phyloP scores from a whole-genome alignment of 2,113 vertebrate genomes.

The Cheilinus undulatus region DNA sequence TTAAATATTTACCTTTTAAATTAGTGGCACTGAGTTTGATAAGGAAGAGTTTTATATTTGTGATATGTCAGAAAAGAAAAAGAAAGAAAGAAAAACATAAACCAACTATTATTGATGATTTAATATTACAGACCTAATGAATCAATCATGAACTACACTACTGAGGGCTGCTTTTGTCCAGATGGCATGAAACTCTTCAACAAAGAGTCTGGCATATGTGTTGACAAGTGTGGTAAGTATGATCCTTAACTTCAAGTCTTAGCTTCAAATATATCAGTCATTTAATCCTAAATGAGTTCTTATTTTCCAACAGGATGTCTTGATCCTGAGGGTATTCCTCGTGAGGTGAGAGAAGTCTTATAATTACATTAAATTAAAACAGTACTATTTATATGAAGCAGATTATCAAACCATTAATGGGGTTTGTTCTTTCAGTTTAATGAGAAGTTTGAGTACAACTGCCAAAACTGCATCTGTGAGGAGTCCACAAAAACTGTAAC shows the following conservation, averaged over 20 bases:
- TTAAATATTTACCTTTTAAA: too few species aligned
- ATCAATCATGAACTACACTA: conserved; percentile 45
- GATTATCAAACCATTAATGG: background rate
- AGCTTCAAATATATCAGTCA: conserved; percentile 11
- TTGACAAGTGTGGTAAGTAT: conserved; percentile 90
- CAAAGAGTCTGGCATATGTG: conserved; percentile 86
- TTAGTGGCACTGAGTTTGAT: too few species aligned
- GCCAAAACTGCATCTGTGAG: conserved; percentile 90
- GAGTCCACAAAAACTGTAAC: conserved; percentile 83
- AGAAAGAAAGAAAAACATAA: background rate
- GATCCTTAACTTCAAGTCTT: background rate
- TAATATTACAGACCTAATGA: conserved; percentile 54
- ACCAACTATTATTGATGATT: conserved; percentile 11
- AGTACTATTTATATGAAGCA: background rate
- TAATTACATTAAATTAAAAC: background rate
- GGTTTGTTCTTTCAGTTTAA: conserved; percentile 83
- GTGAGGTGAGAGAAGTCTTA: conserved; percentile 64
- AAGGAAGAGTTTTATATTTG: too few species aligned
- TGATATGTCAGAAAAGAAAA: too few species aligned
- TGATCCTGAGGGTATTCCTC: conserved; percentile 74
- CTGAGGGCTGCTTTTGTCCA: conserved; percentile 95
- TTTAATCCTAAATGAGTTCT: background rate
- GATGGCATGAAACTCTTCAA: conserved; percentile 88
- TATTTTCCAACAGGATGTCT: conserved; percentile 74
- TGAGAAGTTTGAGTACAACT: conserved; percentile 89